These are phyloP conservation scores for Portevinia maculata DNA, from an alignment of 2,888 invertebrate species.

Conservation along the genomic window DNA sequence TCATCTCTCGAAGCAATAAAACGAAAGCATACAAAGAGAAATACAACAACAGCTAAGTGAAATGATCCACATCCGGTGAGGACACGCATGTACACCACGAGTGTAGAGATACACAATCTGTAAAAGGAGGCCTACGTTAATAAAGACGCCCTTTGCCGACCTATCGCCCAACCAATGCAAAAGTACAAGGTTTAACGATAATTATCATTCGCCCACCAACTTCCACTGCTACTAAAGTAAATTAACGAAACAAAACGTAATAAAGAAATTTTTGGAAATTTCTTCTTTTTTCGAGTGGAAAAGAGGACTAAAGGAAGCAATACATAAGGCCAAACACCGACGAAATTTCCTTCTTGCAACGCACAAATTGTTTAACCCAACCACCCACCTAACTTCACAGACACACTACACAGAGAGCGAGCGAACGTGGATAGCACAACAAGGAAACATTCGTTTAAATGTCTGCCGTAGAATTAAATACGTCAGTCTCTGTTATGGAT, in stretches of 20 bases:
- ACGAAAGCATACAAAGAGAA: slow-evolving; percentile 10
- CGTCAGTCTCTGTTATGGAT: slow-evolving; percentile 76
- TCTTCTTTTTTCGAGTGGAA: slow-evolving; percentile 1
- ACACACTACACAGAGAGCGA: neutral
- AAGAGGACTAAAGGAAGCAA: slow-evolving; percentile 47
- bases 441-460: slow-evolving; percentile 73
- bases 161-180: slow-evolving; percentile 22
- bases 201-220: slow-evolving; percentile 46
- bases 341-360: slow-evolving; percentile 8
- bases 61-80: slow-evolving; percentile 69
- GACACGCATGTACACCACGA: slow-evolving; percentile 45
- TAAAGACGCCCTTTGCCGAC: slow-evolving; percentile 4
- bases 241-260: slow-evolving; percentile 48
- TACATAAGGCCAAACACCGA: neutral
- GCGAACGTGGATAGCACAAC: slow-evolving; percentile 40
- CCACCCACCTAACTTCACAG: slow-evolving; percentile 8
- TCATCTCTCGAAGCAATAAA: neutral
- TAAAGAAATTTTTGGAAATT: slow-evolving; percentile 37
- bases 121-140: slow-evolving; percentile 23
- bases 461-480: slow-evolving; percentile 76
- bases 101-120: slow-evolving; percentile 27
- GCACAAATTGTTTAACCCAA: slow-evolving; percentile 28
- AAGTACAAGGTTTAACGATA: slow-evolving; percentile 38
- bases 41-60: slow-evolving; percentile 45
- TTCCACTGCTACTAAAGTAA: slow-evolving; percentile 3